Evolutionary conservation across 37 sponge, comb jelly and placozoan species (phyloP).

Genomic region (Ianthella basta): DNA sequence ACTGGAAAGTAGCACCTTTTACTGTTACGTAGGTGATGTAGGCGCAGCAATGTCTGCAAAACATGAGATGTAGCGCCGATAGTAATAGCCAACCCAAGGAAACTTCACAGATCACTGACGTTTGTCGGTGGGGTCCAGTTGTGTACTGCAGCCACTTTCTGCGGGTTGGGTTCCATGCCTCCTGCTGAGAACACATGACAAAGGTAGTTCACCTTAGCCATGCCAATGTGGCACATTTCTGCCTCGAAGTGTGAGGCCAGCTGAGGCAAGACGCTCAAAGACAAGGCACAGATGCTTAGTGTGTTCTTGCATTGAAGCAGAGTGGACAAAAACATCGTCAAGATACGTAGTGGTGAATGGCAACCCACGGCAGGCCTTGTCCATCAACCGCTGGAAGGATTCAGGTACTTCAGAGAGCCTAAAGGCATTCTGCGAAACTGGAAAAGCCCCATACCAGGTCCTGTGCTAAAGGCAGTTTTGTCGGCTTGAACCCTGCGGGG

Average conservation of each 20-base stretch:
- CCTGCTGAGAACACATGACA: conserved; percentile 5
- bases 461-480: conserved; percentile 30
- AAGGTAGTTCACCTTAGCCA: conserved; percentile 7
- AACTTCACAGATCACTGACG: not conserved
- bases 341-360: conserved; percentile 29
- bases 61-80: not conserved
- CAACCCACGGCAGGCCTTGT: conserved; percentile 19
- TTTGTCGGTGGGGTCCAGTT: not conserved
- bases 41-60: conserved; percentile 11
- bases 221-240: conserved; percentile 33
- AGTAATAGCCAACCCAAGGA: not conserved
- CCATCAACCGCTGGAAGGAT: conserved; percentile 32
- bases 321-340: conserved; percentile 49
- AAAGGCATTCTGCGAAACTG: conserved; percentile 39
- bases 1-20: not conserved
- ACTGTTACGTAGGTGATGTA: not conserved
- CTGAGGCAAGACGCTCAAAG: conserved; percentile 6
- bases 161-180: not conserved
- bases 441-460: conserved; percentile 37
- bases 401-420: conserved; percentile 26
- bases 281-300: conserved; percentile 10
- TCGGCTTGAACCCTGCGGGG: too few relatives aligned
- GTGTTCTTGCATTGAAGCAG: conserved; percentile 23
- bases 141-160: not conserved
- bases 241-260: conserved; percentile 29